Base-by-base conservation (phyloP, 2,888 invertebrate genomes). In the Pyrrhosoma nymphula region DNA sequence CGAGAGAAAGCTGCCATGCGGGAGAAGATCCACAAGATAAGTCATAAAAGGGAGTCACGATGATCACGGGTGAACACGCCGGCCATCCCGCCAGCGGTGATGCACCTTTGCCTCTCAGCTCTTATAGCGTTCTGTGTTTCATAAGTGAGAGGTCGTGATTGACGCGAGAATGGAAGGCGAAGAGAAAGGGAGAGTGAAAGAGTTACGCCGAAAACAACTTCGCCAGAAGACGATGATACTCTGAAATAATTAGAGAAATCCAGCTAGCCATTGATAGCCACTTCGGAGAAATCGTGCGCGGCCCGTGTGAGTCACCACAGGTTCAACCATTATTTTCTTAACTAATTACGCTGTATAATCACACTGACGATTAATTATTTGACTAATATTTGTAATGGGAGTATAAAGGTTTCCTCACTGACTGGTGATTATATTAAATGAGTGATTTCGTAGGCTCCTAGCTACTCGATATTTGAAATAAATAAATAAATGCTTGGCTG, bases 1-100 rank as follows among this genome's bases (percentile, higher is more conserved):
- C 30, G 30, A 82, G 82, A 35, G 82, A 82, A 82, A 82, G 82
- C 82, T 82, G 82, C 82, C 82, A 18, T 18, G 35, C 82, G 35
- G 26, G 82, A 23, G 35, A 35, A 35, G 82, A 82, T 82, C 26
- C 82, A 30, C 82, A 82, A 82, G 82, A 82, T 82, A 82, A 82
- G 82, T 82, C 82, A 82, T 82, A 82, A 82, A 82, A 35, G 82
- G 69, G 82, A 82, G 82, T 82, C 82, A 82, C 82, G 82, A 82
- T 4, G 16, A 35, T 82, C 82, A 35, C 82, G 35, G 16, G 82
- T 35, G 82, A 69, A 35, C 82, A 18, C 14, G 35, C 12, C 20
- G 82, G 35, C 35, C 26, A 82, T 69, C 69, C 69, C 69, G n/a
- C 69, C n/a, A n/a, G 69, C 23, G 69, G 26, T 82, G 82, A 82